Evolutionary conservation across 1,140 invertebrate genomes (phyloP).

Genomic region (Adelges cooleyi): DNA sequence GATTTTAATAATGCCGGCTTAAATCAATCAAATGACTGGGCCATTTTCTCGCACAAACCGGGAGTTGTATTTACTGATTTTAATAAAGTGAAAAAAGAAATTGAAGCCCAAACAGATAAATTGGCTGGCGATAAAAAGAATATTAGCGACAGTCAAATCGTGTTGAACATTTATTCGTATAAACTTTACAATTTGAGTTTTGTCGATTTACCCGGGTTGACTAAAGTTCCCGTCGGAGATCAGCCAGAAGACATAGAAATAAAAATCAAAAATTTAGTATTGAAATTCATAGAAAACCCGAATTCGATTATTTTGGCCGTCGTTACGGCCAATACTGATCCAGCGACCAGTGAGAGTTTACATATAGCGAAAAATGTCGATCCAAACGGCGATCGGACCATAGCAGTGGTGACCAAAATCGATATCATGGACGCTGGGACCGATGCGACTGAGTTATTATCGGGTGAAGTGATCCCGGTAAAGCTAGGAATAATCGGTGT

Average conservation of each 20-base stretch:
- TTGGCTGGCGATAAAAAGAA: slow-evolving; percentile 58
- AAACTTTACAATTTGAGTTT: slow-evolving; percentile 85
- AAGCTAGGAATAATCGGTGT: slow-evolving; percentile 70
- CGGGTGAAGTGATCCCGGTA: slow-evolving; percentile 57
- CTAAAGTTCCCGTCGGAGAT: slow-evolving; percentile 90
- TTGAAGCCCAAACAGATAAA: slow-evolving; percentile 59
- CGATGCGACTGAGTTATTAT: slow-evolving; percentile 60
- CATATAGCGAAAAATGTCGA: slow-evolving; percentile 93
- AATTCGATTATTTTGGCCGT: slow-evolving; percentile 90
- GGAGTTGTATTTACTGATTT: slow-evolving; percentile 56
- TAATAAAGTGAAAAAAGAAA: slow-evolving; percentile 55
- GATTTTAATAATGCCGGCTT: background rate
- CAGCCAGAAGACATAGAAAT: slow-evolving; percentile 85
- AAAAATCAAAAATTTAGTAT: slow-evolving; percentile 86
- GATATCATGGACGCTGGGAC: slow-evolving; percentile 69
- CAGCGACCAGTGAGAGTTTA: slow-evolving; percentile 90
- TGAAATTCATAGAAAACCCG: slow-evolving; percentile 83
- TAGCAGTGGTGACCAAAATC: slow-evolving; percentile 62
- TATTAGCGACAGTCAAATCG: slow-evolving; percentile 58
- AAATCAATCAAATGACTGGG: slow-evolving; percentile 52
- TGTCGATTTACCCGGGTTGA: slow-evolving; percentile 90
- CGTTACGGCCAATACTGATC: slow-evolving; percentile 89
- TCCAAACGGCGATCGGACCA: slow-evolving; percentile 68
- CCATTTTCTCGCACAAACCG: slow-evolving; percentile 58
- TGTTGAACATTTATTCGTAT: slow-evolving; percentile 51